Conservation (phyloP, 2,888 invertebrate species). For the Archips crataeganus region DNA sequence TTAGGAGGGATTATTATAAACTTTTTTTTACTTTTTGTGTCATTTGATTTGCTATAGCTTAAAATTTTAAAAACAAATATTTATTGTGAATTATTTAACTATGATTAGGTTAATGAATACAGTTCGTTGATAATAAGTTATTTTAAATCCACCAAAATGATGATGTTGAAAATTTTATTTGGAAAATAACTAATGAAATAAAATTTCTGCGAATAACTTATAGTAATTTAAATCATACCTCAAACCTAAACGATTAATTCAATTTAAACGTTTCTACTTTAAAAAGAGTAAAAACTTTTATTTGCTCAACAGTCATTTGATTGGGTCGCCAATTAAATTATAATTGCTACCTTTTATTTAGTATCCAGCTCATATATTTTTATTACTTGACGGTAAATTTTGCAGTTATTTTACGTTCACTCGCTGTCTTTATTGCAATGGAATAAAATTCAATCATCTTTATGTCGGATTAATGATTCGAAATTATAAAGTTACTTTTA, state of each 20-base stretch:
- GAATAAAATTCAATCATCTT: conserved; percentile 18
- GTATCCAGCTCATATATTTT: conserved; percentile 18
- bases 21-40: neutral
- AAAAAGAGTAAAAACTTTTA: conserved; percentile 31
- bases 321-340: conserved; percentile 29
- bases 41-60: too few species aligned
- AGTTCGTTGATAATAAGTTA: too few species aligned
- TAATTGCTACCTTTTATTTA: conserved; percentile 37
- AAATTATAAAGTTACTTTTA: neutral
- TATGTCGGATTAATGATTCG: conserved; percentile 8
- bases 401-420: conserved; percentile 22
- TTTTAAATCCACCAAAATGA: neutral
- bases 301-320: conserved; percentile 32
- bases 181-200: neutral
- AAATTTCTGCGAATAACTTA: neutral
- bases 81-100: too few species aligned
- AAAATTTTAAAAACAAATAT: too few species aligned
- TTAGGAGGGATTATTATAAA: neutral
- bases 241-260: conserved; percentile 3
- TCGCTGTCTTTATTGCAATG: conserved; percentile 20
- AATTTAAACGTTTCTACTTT: conserved; percentile 12
- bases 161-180: neutral
- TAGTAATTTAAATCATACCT: conserved; percentile 7
- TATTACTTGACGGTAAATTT: conserved; percentile 23
- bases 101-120: too few species aligned